These are phyloP conservation scores for Sebastes steindachneri DNA, from an alignment of 2,797 vertebrate species.

Conservation along the genomic window DNA sequence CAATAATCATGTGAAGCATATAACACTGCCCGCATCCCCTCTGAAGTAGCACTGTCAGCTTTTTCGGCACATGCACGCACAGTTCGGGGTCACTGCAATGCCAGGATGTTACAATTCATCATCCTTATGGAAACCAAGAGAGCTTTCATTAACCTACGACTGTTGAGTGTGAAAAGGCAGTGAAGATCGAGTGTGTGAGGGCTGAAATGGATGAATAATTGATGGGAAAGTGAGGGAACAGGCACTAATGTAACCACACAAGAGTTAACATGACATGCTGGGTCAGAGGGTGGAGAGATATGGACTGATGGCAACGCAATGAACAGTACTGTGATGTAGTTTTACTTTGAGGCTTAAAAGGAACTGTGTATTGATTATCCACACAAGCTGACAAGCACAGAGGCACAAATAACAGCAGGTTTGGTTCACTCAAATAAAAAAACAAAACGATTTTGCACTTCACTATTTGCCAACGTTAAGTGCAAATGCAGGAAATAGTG, in stretches of 20 bases:
- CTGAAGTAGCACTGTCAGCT: slow-evolving; percentile 15
- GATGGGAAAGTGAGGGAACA: background rate
- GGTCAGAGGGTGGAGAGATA: background rate
- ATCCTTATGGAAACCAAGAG: slow-evolving; percentile 1
- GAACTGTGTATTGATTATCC: background rate
- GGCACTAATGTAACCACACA: background rate
- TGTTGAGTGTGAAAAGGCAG: background rate
- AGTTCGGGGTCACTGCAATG: slow-evolving; percentile 17
- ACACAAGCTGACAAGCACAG: background rate
- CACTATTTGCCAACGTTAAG: background rate
- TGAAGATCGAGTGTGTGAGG: background rate
- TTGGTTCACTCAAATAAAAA: background rate
- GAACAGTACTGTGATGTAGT: background rate
- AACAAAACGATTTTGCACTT: background rate
- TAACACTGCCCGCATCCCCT: background rate
- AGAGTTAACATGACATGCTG: background rate
- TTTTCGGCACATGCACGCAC: background rate
- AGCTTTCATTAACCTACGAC: slow-evolving; percentile 13
- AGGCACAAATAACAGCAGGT: background rate
- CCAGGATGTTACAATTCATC: slow-evolving; percentile 19
- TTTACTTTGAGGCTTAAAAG: background rate
- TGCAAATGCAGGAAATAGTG: background rate
- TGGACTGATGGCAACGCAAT: background rate
- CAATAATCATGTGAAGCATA: background rate
- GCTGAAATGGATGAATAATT: slow-evolving; percentile 25